phyloP scores from a whole-genome alignment of 2,797 vertebrate species.

The Eutrigla gurnardus region DNA sequence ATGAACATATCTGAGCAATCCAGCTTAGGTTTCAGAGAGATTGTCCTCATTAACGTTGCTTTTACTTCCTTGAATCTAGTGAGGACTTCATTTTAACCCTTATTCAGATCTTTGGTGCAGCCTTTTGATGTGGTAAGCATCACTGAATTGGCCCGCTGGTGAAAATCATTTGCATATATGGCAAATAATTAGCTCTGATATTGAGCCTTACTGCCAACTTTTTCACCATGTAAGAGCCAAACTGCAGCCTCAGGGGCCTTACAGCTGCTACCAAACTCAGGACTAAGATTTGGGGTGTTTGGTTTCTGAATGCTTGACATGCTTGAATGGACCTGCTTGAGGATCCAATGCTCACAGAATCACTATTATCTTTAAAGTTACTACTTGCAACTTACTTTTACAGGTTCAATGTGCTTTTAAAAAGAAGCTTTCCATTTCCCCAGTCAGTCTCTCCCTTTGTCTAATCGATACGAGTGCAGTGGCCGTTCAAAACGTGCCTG shows the following conservation, averaged over 20 bases:
- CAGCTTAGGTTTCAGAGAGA: conserved; percentile 47
- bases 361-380: neutral
- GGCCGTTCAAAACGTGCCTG: no score
- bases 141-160: conserved; percentile 36
- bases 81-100: conserved; percentile 44
- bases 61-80: conserved; percentile 48
- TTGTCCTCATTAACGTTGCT: conserved; percentile 56
- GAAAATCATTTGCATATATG: conserved; percentile 28
- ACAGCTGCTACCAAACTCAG: neutral
- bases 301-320: neutral
- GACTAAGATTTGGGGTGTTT: neutral
- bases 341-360: neutral
- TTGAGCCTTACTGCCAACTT: conserved; percentile 10
- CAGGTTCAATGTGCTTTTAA: neutral
- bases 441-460: neutral
- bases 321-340: neutral
- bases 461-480: neutral
- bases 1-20: conserved; percentile 54
- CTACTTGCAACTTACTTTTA: neutral
- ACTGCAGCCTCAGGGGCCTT: neutral
- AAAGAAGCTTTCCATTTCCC: neutral
- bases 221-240: conserved; percentile 17
- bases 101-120: conserved; percentile 43
- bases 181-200: conserved; percentile 18
- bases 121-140: conserved; percentile 28